phyloP scores from a whole-genome alignment of 2,888 invertebrate genomes.

The Nineta flava region DNA sequence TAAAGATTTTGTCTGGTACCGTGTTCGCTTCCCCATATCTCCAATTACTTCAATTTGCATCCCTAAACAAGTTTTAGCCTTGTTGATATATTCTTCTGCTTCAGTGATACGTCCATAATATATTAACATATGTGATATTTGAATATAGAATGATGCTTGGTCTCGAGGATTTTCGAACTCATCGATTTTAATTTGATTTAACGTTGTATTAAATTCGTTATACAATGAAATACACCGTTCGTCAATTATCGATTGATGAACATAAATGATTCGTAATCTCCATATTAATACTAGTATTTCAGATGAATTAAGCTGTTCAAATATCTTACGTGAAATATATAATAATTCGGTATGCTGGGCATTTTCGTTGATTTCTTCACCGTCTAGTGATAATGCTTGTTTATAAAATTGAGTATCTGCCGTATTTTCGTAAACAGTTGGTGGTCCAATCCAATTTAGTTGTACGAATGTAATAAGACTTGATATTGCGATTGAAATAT shows the following conservation, averaged over 20 bases:
- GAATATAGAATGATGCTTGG: slow-evolving; percentile 33
- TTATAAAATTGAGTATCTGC: slow-evolving; percentile 3
- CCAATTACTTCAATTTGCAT: slow-evolving; percentile 56
- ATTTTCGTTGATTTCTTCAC: slow-evolving; percentile 51
- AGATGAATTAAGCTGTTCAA: slow-evolving; percentile 18
- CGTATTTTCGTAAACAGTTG: slow-evolving; percentile 22
- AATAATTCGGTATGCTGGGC: slow-evolving; percentile 37
- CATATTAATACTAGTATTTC: slow-evolving; percentile 42
- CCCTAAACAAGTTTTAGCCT: slow-evolving; percentile 44
- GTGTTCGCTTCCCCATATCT: slow-evolving; percentile 77
- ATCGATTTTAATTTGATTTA: slow-evolving; percentile 24
- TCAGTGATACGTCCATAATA: slow-evolving; percentile 56
- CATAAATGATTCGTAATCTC: slow-evolving; percentile 52
- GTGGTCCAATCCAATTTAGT: slow-evolving; percentile 67
- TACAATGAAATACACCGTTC: slow-evolving; percentile 56
- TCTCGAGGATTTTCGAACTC: slow-evolving; percentile 19
- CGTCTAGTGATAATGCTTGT: slow-evolving; percentile 35
- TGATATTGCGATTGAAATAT: slow-evolving; percentile 36
- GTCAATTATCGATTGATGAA: slow-evolving; percentile 63
- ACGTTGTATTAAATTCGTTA: slow-evolving; percentile 35
- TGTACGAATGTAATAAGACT: slow-evolving; percentile 59
- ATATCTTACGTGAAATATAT: slow-evolving; percentile 26
- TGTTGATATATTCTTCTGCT: slow-evolving; percentile 48
- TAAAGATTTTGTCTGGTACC: slow-evolving; percentile 65
- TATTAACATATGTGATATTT: slow-evolving; percentile 49